Conservation (phyloP, 2,797 vertebrate species). For the Pachyuromys duprasi region DNA sequence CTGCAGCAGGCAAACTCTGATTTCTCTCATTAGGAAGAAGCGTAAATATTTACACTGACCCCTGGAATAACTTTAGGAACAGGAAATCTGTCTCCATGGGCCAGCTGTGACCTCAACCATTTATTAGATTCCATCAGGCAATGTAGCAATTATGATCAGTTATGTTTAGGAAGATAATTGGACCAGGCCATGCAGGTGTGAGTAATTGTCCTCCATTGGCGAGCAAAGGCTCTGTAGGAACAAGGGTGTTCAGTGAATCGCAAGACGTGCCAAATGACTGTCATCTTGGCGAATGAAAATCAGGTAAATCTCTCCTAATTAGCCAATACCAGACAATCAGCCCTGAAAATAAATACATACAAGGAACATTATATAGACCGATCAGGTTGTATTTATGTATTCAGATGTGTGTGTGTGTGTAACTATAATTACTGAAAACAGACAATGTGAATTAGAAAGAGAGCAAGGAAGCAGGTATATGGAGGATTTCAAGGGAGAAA, state of each 20-base stretch:
- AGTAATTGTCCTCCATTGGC: background rate
- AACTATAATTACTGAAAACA: background rate
- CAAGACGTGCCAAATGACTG: background rate
- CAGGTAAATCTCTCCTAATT: background rate
- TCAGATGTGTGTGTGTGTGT: background rate
- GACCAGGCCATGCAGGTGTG: background rate
- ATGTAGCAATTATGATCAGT: conserved; percentile 30
- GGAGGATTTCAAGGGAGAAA: background rate
- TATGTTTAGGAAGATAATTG: background rate
- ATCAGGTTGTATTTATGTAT: background rate
- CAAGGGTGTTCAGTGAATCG: background rate
- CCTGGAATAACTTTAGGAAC: background rate
- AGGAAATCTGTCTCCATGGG: background rate
- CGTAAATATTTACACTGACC: conserved; percentile 16
- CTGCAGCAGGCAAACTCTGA: background rate
- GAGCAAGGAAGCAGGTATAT: background rate
- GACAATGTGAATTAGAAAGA: background rate
- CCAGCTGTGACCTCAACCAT: background rate
- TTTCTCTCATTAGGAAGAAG: conserved; percentile 22
- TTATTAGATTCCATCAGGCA: background rate
- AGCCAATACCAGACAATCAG: background rate
- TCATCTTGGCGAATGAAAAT: background rate
- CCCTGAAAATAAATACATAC: background rate
- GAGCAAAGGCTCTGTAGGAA: background rate
- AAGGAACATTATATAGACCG: background rate